A percentile compares a stretch with the other conserved stretches of the same genome.
phyloP scores from a whole-genome alignment of 2,113 vertebrate genomes.

The Macaca mulatta region DNA sequence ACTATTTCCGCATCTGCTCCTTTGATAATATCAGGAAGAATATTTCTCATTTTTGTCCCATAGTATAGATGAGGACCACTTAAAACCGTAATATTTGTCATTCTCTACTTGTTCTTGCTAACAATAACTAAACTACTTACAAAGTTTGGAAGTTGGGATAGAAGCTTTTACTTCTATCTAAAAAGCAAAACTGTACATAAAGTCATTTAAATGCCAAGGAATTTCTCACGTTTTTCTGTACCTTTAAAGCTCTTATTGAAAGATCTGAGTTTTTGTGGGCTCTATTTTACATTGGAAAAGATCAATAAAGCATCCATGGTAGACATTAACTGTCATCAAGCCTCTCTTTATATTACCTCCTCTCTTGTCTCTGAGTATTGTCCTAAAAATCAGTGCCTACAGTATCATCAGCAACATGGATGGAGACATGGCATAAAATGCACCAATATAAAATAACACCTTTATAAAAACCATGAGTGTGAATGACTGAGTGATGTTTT shows the following conservation, averaged over 20 bases:
- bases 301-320: background rate
- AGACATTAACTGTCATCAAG: background rate
- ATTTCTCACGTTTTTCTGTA: constrained; percentile 18
- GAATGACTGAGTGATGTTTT: background rate
- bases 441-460: background rate
- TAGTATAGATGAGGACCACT: background rate
- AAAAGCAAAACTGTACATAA: background rate
- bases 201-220: background rate
- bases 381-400: background rate
- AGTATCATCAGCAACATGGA: background rate
- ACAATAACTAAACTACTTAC: background rate
- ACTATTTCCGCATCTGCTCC: background rate
- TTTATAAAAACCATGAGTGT: background rate
- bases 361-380: background rate
- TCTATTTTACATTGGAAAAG: constrained; percentile 10
- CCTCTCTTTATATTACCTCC: background rate
- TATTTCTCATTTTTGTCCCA: background rate
- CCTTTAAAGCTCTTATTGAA: background rate
- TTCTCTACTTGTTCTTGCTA: background rate
- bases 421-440: background rate
- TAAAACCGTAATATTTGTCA: background rate
- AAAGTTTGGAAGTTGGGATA: background rate
- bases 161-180: background rate
- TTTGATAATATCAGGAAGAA: background rate
- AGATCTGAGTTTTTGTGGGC: background rate